A percentile compares a stretch with the other conserved stretches of the same genome.
Evolutionary conservation across 2,113 vertebrate genomes (phyloP).

Genomic region (Eurystomus gularis): DNA sequence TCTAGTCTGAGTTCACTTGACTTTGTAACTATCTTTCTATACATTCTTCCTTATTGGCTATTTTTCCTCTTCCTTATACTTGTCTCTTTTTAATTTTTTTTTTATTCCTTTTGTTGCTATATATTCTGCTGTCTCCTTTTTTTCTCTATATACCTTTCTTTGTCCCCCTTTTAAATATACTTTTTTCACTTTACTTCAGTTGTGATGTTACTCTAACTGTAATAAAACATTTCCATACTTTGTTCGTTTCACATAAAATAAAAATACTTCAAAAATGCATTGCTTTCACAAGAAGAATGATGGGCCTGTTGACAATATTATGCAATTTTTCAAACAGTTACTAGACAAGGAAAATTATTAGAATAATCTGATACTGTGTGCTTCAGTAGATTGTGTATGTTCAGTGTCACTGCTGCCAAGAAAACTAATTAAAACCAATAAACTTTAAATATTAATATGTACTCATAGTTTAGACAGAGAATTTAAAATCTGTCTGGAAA

Average conservation of each 20-base stretch:
- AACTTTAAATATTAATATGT: not conserved
- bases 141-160: not conserved
- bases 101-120: not conserved
- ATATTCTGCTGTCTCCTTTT: not conserved
- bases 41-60: not conserved
- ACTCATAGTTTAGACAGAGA: not conserved
- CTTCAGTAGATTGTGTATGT: not conserved
- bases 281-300: not conserved
- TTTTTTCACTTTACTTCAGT: not conserved
- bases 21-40: not conserved
- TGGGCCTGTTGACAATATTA: not conserved
- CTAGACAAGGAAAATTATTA: not conserved
- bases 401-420: not conserved
- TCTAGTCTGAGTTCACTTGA: not conserved
- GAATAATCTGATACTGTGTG: not conserved
- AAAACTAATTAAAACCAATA: not conserved
- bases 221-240: not conserved
- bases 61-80: not conserved
- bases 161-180: rapidly evolving
- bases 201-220: not conserved
- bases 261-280: not conserved
- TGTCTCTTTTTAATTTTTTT: not conserved
- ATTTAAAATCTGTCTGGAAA: not conserved
- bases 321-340: not conserved
- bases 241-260: not conserved